Evolutionary conservation across 2,113 vertebrate genomes (phyloP).

Genomic region (Taxidea taxus): DNA sequence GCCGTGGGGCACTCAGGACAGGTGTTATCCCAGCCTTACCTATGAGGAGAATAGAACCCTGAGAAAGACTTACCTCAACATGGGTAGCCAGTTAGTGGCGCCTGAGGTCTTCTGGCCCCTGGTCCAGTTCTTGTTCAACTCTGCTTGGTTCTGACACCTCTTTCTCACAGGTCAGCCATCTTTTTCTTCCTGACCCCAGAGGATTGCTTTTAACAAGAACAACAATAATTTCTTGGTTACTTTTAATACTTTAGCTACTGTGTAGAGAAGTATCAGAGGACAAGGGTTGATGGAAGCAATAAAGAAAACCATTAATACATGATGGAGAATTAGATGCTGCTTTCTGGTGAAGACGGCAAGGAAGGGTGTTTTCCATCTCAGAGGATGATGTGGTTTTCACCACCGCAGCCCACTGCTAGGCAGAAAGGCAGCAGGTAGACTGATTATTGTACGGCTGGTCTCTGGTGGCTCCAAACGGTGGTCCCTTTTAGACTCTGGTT

Average conservation of each 20-base stretch:
- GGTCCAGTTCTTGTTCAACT: not conserved
- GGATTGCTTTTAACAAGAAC: not conserved
- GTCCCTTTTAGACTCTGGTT: not conserved
- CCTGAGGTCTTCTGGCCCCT: not conserved
- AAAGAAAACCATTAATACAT: constrained; percentile 6
- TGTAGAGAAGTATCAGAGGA: constrained; percentile 1
- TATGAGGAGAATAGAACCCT: not conserved
- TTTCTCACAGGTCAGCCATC: not conserved
- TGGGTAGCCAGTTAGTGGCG: no score
- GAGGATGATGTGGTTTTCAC: not conserved
- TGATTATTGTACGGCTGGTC: not conserved
- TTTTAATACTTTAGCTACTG: not conserved
- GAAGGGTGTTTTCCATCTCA: not conserved
- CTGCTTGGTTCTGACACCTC: not conserved
- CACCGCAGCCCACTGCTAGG: not conserved
- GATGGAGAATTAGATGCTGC: not conserved
- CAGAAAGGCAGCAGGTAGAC: not conserved
- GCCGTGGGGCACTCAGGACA: not conserved
- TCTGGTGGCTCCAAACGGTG: not conserved
- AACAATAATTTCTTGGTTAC: not conserved
- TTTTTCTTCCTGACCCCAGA: not conserved
- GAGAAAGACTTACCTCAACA: not conserved
- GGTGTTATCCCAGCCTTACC: not conserved
- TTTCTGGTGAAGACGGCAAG: not conserved
- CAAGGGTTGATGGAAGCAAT: not conserved